phyloP scores from a whole-genome alignment of 2,797 vertebrate genomes.

The Dendrocincla fuliginosa region DNA sequence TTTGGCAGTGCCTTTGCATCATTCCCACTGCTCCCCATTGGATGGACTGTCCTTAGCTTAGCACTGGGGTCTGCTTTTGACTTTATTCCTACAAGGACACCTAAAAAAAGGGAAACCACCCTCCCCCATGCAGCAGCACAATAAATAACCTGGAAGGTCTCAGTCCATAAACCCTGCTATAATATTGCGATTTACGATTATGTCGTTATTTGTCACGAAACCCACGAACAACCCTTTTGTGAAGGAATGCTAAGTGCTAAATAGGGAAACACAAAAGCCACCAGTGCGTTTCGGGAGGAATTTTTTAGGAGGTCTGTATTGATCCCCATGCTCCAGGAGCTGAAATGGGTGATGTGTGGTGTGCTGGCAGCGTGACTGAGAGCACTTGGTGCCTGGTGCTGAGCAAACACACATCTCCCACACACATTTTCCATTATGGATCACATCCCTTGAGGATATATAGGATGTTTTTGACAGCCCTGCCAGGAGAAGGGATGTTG shows the following conservation, averaged over 20 bases:
- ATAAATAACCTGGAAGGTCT: not conserved
- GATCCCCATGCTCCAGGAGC: not conserved
- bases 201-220: slow-evolving; percentile 3
- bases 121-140: not conserved
- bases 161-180: not conserved
- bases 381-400: not conserved
- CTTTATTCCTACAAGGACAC: not conserved
- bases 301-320: not conserved
- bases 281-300: not conserved
- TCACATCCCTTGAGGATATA: not conserved
- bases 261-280: not conserved
- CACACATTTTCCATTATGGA: not conserved
- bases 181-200: not conserved
- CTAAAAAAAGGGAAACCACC: not conserved
- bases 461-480: not conserved
- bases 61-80: not conserved
- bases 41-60: not conserved
- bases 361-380: not conserved
- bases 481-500: not conserved
- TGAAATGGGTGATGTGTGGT: not conserved
- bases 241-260: not conserved
- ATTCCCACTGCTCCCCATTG: not conserved
- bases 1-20: not conserved
- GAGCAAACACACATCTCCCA: not conserved
- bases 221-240: not conserved